Conservation (phyloP, 2,797 vertebrate genomes). For the Phaenicophaeus curvirostris region DNA sequence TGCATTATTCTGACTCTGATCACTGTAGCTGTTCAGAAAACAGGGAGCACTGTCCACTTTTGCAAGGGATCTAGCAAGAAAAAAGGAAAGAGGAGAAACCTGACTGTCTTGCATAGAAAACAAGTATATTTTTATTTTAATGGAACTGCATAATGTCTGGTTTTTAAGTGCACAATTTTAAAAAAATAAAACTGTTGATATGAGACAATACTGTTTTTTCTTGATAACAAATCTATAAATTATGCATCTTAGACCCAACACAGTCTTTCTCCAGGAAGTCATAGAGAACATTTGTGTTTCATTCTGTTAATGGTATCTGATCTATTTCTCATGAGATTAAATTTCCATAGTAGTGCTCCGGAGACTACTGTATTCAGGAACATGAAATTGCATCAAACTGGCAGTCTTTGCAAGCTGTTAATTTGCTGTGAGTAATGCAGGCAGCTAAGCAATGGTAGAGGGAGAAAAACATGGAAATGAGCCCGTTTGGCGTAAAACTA, state of each 20-base stretch:
- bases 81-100: not conserved
- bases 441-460: not conserved
- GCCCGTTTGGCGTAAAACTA: not conserved
- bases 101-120: not conserved
- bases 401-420: not conserved
- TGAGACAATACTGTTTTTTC: not conserved
- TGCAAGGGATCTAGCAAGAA: not conserved
- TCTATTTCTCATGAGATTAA: conserved; percentile 46
- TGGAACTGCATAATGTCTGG: not conserved
- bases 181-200: not conserved
- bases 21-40: not conserved
- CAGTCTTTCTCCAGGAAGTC: not conserved
- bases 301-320: conserved; percentile 14
- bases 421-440: not conserved
- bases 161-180: not conserved
- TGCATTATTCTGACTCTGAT: not conserved
- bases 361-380: conserved; percentile 16
- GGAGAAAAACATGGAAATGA: not conserved
- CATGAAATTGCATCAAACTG: not conserved
- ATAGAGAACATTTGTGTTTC: not conserved
- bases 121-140: not conserved
- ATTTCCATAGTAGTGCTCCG: not conserved
- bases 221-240: not conserved
- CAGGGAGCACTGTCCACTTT: not conserved
- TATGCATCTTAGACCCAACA: not conserved